Base-by-base conservation (phyloP, 2,797 vertebrate genomes). In the Sphenodon punctatus region DNA sequence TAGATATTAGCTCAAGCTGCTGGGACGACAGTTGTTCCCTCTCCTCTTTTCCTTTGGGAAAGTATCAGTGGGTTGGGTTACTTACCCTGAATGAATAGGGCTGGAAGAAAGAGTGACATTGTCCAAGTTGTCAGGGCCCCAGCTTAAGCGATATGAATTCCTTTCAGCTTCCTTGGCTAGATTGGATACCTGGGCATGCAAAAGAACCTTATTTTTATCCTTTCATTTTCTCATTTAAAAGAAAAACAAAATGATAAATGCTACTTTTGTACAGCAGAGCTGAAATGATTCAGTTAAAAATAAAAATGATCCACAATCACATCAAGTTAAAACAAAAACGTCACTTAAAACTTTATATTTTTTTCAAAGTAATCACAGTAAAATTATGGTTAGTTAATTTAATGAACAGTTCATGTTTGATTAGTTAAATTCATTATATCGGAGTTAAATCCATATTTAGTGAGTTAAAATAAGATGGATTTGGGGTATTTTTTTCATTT, bases 71-170 rank as follows among this genome's bases (percentile, higher is more conserved):
- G 68, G 86, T 63, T 89, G 43, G 77, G 87, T 72, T 75, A 97
- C 98, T 92, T 93, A 99, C 99, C 99, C 98, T 61, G 99, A 99
- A 93, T 99, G 98, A 88, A 98, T 95, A 70, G 98, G 98, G 81
- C 98, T 99, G 84, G 97, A 98, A 82, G 98, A 98, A 89, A 99
- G 95, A 63, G 97, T 97, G 87, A 99, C 96, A 6, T 99, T 99
- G 95, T 99, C 99, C 95, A 99, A 92, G 90, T 98, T 97, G 82
- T 99, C 99, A 41, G 96, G 96, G 77, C 97, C 97, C 98, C 98
- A 98, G 92, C 97, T 99, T 79, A 99, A 94, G 78, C 97, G 96
- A 93, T 97, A 98, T 0, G 97, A 97, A 85, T 97, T 98, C 90
- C 93, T 97, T 88, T 99, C 98, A 51, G 95, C 96, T 78, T 98